Evolutionary conservation across 2,888 invertebrate species (phyloP).

Genomic region (Melanostoma mellinum): DNA sequence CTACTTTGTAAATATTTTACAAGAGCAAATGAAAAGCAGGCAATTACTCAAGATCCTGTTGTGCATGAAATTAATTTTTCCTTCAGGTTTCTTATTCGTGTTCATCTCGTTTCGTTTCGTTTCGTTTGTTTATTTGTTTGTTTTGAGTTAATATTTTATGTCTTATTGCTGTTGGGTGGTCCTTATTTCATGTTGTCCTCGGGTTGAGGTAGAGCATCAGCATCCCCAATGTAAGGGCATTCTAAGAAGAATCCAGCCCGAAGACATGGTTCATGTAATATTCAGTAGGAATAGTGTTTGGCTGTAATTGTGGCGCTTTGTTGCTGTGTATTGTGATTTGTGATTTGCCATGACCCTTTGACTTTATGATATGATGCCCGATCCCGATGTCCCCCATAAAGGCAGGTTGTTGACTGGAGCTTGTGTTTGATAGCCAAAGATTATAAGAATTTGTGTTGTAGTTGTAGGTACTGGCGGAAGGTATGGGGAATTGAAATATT

Average conservation of each 20-base stretch:
- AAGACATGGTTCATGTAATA: constrained; percentile 59
- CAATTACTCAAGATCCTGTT: constrained; percentile 72
- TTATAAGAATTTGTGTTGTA: too few relatives aligned
- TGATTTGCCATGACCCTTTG: constrained; percentile 63
- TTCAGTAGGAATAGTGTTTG: constrained; percentile 53
- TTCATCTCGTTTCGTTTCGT: constrained; percentile 30
- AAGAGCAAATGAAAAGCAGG: constrained; percentile 68
- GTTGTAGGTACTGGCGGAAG: too few relatives aligned
- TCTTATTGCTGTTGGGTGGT: constrained; percentile 60
- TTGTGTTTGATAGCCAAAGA: neutral
- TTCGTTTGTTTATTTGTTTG: constrained; percentile 58
- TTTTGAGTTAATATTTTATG: constrained; percentile 71
- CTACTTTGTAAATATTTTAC: constrained; percentile 70
- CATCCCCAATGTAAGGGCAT: neutral
- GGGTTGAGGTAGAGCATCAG: neutral
- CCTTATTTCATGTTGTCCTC: constrained; percentile 15
- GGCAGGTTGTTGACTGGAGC: constrained; percentile 16
- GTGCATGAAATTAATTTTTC: constrained; percentile 72
- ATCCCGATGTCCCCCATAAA: neutral
- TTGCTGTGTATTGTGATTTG: constrained; percentile 24
- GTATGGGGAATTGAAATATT: too few relatives aligned
- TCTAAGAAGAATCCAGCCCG: constrained; percentile 34
- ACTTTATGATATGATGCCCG: constrained; percentile 39
- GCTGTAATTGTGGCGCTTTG: constrained; percentile 63
- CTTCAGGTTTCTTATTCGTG: constrained; percentile 45